phyloP scores from a whole-genome alignment of 2,888 invertebrate genomes.

The Zeuzera pyrina region DNA sequence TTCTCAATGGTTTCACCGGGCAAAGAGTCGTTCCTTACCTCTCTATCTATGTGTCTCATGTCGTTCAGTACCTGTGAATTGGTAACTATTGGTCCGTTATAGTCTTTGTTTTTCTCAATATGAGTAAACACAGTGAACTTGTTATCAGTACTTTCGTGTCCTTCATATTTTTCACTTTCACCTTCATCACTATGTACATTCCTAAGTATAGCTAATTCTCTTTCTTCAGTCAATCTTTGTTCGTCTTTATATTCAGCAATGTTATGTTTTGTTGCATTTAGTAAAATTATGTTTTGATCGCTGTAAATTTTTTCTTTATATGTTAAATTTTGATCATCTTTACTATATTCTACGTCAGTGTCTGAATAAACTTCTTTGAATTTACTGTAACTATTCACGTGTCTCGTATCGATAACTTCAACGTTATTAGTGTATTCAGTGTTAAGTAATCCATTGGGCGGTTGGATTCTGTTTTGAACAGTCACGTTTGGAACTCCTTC shows the following conservation, averaged over 20 bases:
- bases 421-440: conserved; percentile 27
- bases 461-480: conserved; percentile 18
- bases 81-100: conserved; percentile 22
- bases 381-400: conserved; percentile 25
- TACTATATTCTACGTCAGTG: conserved; percentile 22
- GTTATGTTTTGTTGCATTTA: too few relatives aligned
- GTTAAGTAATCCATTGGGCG: conserved; percentile 24
- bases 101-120: conserved; percentile 40
- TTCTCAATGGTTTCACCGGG: conserved; percentile 41
- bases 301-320: conserved; percentile 15
- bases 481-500: conserved; percentile 48
- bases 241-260: conserved; percentile 24
- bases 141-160: conserved; percentile 43
- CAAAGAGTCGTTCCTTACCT: conserved; percentile 27
- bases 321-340: conserved; percentile 13
- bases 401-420: conserved; percentile 30
- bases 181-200: conserved; percentile 16
- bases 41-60: conserved; percentile 37
- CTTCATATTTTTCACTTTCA: conserved; percentile 19
- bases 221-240: conserved; percentile 21
- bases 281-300: too few relatives aligned
- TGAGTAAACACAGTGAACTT: conserved; percentile 48
- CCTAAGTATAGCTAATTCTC: conserved; percentile 34
- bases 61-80: conserved; percentile 27
- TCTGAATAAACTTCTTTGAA: conserved; percentile 34